These are phyloP conservation scores for Erebia aethiops DNA, from an alignment of 2,888 invertebrate species.

Conservation along the genomic window DNA sequence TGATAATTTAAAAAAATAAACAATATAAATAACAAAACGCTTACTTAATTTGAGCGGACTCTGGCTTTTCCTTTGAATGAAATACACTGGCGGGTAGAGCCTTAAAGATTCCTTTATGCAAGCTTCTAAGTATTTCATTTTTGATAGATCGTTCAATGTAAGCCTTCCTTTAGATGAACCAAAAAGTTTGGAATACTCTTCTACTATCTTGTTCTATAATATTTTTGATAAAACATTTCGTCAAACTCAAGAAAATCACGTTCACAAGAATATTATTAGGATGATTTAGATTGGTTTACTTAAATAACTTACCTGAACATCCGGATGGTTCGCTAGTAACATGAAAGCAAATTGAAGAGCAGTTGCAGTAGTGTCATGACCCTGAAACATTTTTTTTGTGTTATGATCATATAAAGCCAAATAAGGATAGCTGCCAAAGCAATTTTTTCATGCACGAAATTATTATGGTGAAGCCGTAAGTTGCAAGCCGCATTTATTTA, in stretches of 20 bases:
- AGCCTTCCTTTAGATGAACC: conserved; percentile 80
- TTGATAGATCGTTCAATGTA: conserved; percentile 84
- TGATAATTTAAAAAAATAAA: background rate
- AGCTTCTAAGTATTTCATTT: conserved; percentile 86
- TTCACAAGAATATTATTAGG: too few relatives aligned
- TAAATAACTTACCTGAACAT: conserved; percentile 52
- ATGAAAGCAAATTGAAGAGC: conserved; percentile 68
- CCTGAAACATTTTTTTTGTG: conserved; percentile 55
- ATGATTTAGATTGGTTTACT: too few relatives aligned
- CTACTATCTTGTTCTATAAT: conserved; percentile 23
- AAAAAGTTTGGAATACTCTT: conserved; percentile 29
- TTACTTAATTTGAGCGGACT: conserved; percentile 84
- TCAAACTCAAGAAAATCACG: too few relatives aligned
- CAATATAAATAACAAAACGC: conserved; percentile 36
- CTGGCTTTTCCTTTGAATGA: conserved; percentile 82
- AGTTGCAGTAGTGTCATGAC: conserved; percentile 78
- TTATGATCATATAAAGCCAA: background rate
- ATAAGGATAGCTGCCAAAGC: too few relatives aligned
- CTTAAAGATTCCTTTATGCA: conserved; percentile 79
- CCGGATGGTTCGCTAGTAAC: conserved; percentile 68
- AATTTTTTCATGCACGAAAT: too few relatives aligned
- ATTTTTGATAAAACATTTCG: background rate
- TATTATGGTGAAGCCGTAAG: too few relatives aligned
- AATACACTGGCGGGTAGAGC: conserved; percentile 85
- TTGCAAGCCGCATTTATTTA: background rate